Percentiles rank a stretch among this genome's conserved stretches.
phyloP scores from a whole-genome alignment of 2,797 vertebrate species.

The Gadopsis bispinosus region DNA sequence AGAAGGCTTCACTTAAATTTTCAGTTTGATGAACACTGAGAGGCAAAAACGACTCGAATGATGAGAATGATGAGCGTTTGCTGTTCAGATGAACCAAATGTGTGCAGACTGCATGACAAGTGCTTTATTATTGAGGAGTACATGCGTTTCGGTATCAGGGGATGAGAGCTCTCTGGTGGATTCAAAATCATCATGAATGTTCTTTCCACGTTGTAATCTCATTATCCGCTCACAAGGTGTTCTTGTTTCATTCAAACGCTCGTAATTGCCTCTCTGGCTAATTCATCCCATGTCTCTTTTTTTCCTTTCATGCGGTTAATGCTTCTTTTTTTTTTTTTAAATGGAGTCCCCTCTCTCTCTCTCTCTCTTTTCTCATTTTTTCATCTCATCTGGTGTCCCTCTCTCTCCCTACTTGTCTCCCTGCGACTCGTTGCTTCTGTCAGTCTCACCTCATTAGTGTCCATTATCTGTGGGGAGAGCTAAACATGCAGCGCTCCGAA shows the following conservation, averaged over 20 bases:
- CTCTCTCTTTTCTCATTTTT: neutral
- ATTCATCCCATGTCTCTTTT: slow-evolving; percentile 56
- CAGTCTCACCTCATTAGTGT: slow-evolving; percentile 64
- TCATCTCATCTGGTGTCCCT: slow-evolving; percentile 6
- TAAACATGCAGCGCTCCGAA: slow-evolving; percentile 55
- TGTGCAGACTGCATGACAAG: slow-evolving; percentile 60
- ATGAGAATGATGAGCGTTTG: slow-evolving; percentile 14
- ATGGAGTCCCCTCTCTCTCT: neutral
- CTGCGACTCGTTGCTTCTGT: slow-evolving; percentile 37
- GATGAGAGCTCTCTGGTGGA: slow-evolving; percentile 67
- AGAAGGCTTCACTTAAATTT: neutral
- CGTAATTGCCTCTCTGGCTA: slow-evolving; percentile 67
- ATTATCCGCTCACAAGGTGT: slow-evolving; percentile 76
- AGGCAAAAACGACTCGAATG: neutral
- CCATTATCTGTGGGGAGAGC: slow-evolving; percentile 67
- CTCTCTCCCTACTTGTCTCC: slow-evolving; percentile 26
- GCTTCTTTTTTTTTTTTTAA: slow-evolving; percentile 19
- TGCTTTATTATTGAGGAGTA: slow-evolving; percentile 63
- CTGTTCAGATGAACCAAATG: slow-evolving; percentile 40
- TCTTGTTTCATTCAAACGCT: slow-evolving; percentile 71
- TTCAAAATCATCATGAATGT: slow-evolving; percentile 78
- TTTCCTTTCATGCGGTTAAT: slow-evolving; percentile 31
- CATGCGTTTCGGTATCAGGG: slow-evolving; percentile 34
- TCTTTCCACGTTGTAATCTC: slow-evolving; percentile 77
- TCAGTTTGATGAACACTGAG: neutral